Evolutionary conservation across 1,140 invertebrate species (phyloP).

Genomic region (Drosophila nasuta): DNA sequence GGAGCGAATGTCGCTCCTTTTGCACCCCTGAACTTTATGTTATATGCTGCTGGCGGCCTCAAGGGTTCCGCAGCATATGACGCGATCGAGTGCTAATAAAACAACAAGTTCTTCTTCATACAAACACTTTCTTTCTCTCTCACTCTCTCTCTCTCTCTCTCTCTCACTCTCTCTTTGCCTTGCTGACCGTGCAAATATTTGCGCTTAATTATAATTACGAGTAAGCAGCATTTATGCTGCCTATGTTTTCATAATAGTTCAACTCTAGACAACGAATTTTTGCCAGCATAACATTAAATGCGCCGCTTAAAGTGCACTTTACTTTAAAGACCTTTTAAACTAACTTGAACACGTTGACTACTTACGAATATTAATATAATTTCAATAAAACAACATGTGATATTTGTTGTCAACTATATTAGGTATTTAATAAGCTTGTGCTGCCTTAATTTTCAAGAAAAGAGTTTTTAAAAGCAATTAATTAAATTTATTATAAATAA

Average conservation of each 20-base stretch:
- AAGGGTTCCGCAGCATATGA: slow-evolving; percentile 27
- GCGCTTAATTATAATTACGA: slow-evolving; percentile 28
- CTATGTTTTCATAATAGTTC: slow-evolving; percentile 8
- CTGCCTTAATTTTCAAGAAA: no score
- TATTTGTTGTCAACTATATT: no score
- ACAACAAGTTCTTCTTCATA: slow-evolving; percentile 37
- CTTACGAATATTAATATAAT: no score
- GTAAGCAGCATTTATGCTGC: slow-evolving; percentile 25
- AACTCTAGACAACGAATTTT: not conserved
- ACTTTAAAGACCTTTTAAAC: not conserved
- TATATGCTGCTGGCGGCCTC: not conserved
- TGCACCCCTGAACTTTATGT: slow-evolving; percentile 34
- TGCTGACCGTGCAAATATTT: slow-evolving; percentile 23
- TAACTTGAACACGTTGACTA: no score
- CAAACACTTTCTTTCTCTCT: not conserved
- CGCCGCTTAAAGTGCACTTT: not conserved
- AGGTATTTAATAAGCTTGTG: no score
- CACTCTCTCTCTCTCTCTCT: not conserved
- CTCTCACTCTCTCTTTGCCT: no score
- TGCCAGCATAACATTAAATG: not conserved
- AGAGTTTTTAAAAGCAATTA: no score
- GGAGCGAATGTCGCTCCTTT: slow-evolving; percentile 1
- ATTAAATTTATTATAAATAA: no score
- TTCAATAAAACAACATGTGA: no score
- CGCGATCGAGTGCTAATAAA: slow-evolving; percentile 39